Base-by-base conservation (phyloP, 2,113 vertebrate genomes). In the Typhlomys cinereus region DNA sequence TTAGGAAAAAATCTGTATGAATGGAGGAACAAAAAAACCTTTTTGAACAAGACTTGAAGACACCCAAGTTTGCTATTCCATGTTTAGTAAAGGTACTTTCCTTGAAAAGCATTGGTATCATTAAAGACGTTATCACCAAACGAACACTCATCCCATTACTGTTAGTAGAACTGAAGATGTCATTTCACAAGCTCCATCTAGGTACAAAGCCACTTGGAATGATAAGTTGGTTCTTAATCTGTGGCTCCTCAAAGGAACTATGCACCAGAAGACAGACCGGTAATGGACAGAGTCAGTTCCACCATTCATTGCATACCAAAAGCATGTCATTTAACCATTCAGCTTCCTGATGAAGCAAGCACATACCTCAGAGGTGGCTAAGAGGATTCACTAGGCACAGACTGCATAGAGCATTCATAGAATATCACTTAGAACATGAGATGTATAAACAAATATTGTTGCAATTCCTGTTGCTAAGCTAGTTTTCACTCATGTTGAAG, bases 331-430 rank as follows among this genome's bases (percentile, higher is more conserved):
- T 57, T 50, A 48, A 34, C 21, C 27, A 50, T 74, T 59, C 23
- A 2, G 27, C 36, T 78, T 29, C 44, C 81, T 17, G 25, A 27
- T 12, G 8, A 74, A 36, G 27, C 7, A 87, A 31, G 14, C 4
- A n/a, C 17, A 71, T 67, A 46, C 61, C 66, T 46, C 52, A 9
- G 2, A 74, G 36, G 21, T 18, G 36, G 59, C 67, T 17, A 9
- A 25, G 67, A 57, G 21, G 14, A 36, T 2, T 62, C 5, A 4
- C 39, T 0, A 21, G 62, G n/a, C 46, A 52, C 34, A 84, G 21
- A 36, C 17, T 52, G 4, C 20, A 0, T 0, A 2, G 21, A 20
- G 4, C 7, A 0, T 20, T 0, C 20, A 0, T 0, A 2, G 21
- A 20, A 5, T 9, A 0, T 20, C 0, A 17, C 18, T 20, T 20